Base-by-base conservation (phyloP, 2,888 invertebrate species). In the Meloe dianella region DNA sequence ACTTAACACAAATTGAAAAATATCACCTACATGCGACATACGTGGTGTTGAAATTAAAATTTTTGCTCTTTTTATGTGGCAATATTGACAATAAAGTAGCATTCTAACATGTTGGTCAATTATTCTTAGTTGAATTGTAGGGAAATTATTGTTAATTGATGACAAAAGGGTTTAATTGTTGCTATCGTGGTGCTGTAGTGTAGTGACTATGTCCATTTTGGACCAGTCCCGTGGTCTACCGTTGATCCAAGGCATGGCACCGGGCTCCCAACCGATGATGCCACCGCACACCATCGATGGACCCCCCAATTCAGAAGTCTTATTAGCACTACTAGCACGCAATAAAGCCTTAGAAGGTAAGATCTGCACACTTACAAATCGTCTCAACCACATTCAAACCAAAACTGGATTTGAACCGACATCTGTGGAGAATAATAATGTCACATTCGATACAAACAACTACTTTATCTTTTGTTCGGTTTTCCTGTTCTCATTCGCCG, bases 271-370 rank as follows among this genome's bases (percentile, higher is more conserved):
- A 64, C 77, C 82, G 14, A 79, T 83, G 68, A 77, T 85, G 75
- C 84, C 85, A n/a, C 82, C 85, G 57, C 83, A 82, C 69, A 70
- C 79, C 12, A 77, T 83, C 73, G 84, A 84, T 72, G 85, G 87
- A 75, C 86, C 90, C 78, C 93, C 93, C 68, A 93, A 92, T 82
- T 93, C 94, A 24, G 95, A 95, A 81, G 92, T 95, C 73, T 87
- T 95, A 63, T 86, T 95, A 59, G 94, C 95, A 12, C 86, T 95
- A 65, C 87, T 95, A 69, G 92, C 94, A 47, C 89, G 94, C 81
- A 95, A 95, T 84, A 94, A 95, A 84, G 91, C 92, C 68, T 87
- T 95, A 58, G 95, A 95, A 93, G 95, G 95, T 95, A 87, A 86
- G 88, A 14, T 4, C 4, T 54, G 9, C 12, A 14, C 22, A 29